Evolutionary conservation across 2,888 invertebrate genomes (phyloP), one percentile per base, ranked within the genome.

Genomic region (Epistrophe eligans): DNA sequence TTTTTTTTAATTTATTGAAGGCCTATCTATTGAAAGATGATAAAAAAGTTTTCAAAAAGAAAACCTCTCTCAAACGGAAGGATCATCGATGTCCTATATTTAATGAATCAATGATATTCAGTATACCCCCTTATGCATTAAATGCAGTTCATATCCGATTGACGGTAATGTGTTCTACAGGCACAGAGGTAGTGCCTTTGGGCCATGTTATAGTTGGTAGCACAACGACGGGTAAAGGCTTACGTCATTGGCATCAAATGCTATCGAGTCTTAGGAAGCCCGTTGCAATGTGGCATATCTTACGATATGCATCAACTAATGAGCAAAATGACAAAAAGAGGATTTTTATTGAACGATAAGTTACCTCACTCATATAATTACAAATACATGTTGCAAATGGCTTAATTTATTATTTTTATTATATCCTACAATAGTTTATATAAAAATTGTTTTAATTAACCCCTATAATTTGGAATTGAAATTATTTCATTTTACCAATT

Each of bases 181-280:
- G 90, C 17, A 93, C 94, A 7, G 94, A 95, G 89, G 94, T 95
- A 15, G 94, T 94, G 89, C 94, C 96, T n/a, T 93, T 97, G 82
- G 97, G 97, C 19, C 97, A 97, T 92, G 95, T 97, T 73, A 96
- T 97, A 85, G 95, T 97, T 17, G 97, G 97, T 32, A 95, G 96
- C 50, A 95, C 95, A 90, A 95, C 96, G 15, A 94, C 95, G 50
- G 97, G 97, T 77, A 93, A 96, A 90, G 95, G 96, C 2, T 91
- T 96, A 71, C 95, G 95, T 32, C 97, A 97, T 91, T 97, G 97
- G 97, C 96, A 96, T 91, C 97, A 97, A 93, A 97, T 97, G 97
- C 94, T 97, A 91, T 94, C 96, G 45, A 96, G 96, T 19, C 93
- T 96, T 60, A 94, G 97, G 88, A 97, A 96, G 91, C 97, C 97